phyloP scores from a whole-genome alignment of 2,888 invertebrate genomes.

The Trissolcus japonicus region DNA sequence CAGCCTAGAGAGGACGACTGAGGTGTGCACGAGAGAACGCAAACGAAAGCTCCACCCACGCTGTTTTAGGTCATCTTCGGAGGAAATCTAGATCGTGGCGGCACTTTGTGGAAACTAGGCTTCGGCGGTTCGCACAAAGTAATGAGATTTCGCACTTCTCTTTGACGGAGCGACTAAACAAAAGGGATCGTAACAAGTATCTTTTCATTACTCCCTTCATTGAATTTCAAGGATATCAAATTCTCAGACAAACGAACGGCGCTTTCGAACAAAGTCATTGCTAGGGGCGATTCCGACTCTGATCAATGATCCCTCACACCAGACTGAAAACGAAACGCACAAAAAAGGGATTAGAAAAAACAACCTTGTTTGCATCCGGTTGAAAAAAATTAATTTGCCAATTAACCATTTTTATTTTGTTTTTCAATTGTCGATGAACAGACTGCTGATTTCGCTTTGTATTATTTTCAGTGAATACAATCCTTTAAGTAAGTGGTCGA shows the following conservation, averaged over 20 bases:
- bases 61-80: slow-evolving; percentile 62
- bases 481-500: too few species aligned
- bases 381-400: too few species aligned
- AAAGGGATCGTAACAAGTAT: slow-evolving; percentile 54
- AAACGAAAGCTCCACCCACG: slow-evolving; percentile 55
- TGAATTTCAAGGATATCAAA: slow-evolving; percentile 53
- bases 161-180: slow-evolving; percentile 52
- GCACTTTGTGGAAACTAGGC: slow-evolving; percentile 54
- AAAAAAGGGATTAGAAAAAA: too few species aligned
- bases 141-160: slow-evolving; percentile 49
- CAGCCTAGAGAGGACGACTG: slow-evolving; percentile 63
- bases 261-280: slow-evolving; percentile 40
- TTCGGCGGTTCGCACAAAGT: slow-evolving; percentile 34
- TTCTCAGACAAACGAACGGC: slow-evolving; percentile 50
- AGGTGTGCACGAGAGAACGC: slow-evolving; percentile 42
- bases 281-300: slow-evolving; percentile 10
- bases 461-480: too few species aligned
- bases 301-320: slow-evolving; percentile 24
- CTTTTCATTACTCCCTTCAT: slow-evolving; percentile 53
- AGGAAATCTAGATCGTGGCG: slow-evolving; percentile 49
- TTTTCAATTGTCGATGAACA: too few species aligned
- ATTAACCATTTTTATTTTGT: too few species aligned
- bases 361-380: too few species aligned
- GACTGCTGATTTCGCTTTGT: too few species aligned
- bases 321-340: too few species aligned